phyloP scores from a whole-genome alignment of 2,797 vertebrate species.

The Synaphobranchus kaupii region DNA sequence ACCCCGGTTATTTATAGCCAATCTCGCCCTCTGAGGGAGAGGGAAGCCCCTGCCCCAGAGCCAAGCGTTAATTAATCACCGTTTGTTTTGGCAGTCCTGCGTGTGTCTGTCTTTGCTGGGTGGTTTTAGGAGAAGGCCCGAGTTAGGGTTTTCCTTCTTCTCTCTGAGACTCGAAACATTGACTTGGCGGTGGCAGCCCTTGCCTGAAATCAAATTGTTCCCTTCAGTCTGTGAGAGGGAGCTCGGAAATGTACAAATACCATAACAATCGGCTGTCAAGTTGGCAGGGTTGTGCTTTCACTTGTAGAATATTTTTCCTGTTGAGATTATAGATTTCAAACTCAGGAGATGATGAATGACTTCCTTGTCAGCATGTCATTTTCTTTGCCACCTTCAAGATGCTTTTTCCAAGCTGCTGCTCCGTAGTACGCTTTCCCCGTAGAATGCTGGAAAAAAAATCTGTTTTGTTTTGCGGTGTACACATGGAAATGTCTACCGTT shows the following conservation, averaged over 20 bases:
- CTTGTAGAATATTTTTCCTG: neutral
- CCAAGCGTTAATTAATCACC: slow-evolving; percentile 64
- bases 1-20: slow-evolving; percentile 69
- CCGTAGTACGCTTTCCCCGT: neutral
- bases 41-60: slow-evolving; percentile 43
- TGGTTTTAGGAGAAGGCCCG: neutral
- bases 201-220: neutral
- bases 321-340: neutral
- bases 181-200: neutral
- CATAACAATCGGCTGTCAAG: neutral
- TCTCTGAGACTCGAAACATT: neutral
- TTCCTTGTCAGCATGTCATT: neutral
- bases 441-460: neutral
- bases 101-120: neutral
- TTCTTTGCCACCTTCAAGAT: neutral
- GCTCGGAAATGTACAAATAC: neutral
- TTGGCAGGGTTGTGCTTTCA: neutral
- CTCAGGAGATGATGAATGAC: neutral
- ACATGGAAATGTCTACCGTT: neutral
- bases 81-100: slow-evolving; percentile 65
- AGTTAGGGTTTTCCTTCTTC: neutral
- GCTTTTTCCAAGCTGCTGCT: neutral
- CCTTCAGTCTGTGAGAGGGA: neutral
- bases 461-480: neutral
- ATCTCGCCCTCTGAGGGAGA: slow-evolving; percentile 35